Evolutionary conservation across 2,797 vertebrate species (phyloP).

Genomic region (Xerus rutilus): DNA sequence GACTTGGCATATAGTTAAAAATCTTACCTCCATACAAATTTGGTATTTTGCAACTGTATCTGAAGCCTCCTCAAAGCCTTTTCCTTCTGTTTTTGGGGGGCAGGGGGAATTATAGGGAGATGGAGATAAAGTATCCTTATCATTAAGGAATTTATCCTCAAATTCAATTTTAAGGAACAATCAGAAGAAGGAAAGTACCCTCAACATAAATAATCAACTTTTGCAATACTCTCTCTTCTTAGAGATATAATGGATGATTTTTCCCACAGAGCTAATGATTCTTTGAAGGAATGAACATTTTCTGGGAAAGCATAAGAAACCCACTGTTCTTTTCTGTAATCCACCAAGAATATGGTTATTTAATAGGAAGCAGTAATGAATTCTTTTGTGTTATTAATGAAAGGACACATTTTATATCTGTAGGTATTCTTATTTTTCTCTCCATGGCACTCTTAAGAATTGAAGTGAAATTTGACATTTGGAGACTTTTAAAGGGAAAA

Average conservation of each 20-base stretch:
- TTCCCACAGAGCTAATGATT: not conserved
- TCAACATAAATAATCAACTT: not conserved
- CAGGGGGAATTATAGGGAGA: fast-evolving
- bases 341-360: constrained; percentile 53
- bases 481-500: constrained; percentile 61
- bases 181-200: not conserved
- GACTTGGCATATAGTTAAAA: not conserved
- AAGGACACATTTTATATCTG: constrained; percentile 59
- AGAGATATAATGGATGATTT: not conserved
- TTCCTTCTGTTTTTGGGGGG: not conserved
- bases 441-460: constrained; percentile 1
- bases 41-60: not conserved
- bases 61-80: not conserved
- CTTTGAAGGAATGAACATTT: not conserved
- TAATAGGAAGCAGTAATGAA: constrained; percentile 50
- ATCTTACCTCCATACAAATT: not conserved
- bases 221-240: not conserved
- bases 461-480: constrained; percentile 63
- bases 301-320: not conserved
- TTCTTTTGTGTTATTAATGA: constrained; percentile 63
- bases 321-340: constrained; percentile 36
- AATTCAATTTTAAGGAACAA: not conserved
- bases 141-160: not conserved
- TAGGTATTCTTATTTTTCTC: constrained; percentile 55
- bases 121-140: not conserved